Percentiles rank a stretch among this genome's conserved stretches.
These are phyloP conservation scores for Plebejus argus DNA, from an alignment of 2,888 invertebrate species.

Conservation along the genomic window DNA sequence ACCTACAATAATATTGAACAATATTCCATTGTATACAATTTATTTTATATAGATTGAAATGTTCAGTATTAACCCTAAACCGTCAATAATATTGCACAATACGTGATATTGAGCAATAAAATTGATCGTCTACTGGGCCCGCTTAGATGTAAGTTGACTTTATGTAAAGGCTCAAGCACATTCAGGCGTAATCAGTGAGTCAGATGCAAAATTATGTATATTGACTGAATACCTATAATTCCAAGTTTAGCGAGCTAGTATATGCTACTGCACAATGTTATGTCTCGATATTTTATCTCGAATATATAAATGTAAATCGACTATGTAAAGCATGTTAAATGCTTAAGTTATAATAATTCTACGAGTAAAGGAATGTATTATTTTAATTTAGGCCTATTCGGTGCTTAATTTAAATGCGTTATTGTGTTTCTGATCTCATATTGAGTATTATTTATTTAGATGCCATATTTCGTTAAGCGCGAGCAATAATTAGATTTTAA, in stretches of 20 bases:
- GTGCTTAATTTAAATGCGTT: slow-evolving; percentile 62
- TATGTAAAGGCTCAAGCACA: slow-evolving; percentile 28
- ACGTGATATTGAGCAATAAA: too few species aligned
- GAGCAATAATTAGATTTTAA: slow-evolving; percentile 65
- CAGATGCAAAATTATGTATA: slow-evolving; percentile 62
- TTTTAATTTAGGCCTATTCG: slow-evolving; percentile 55
- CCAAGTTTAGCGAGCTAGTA: slow-evolving; percentile 64
- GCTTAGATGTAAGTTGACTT: background rate
- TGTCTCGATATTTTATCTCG: slow-evolving; percentile 76
- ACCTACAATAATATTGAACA: background rate
- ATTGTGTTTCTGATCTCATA: slow-evolving; percentile 77
- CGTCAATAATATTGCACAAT: too few species aligned
- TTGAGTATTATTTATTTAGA: slow-evolving; percentile 79
- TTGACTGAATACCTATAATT: slow-evolving; percentile 65
- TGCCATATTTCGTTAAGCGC: slow-evolving; percentile 73
- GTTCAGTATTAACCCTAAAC: too few species aligned
- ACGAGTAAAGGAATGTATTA: slow-evolving; percentile 37
- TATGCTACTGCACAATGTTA: slow-evolving; percentile 74
- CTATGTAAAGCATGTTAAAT: slow-evolving; percentile 43
- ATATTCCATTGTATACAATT: too few species aligned
- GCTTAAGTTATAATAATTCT: slow-evolving; percentile 40
- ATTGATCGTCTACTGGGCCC: too few species aligned
- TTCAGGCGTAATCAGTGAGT: slow-evolving; percentile 56
- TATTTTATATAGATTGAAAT: too few species aligned
- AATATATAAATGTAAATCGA: slow-evolving; percentile 48